A percentile compares a stretch with the other conserved stretches of the same genome.
These are phyloP conservation scores for Meiosimyza platycephala DNA, from an alignment of 2,888 invertebrate genomes.

Conservation along the genomic window DNA sequence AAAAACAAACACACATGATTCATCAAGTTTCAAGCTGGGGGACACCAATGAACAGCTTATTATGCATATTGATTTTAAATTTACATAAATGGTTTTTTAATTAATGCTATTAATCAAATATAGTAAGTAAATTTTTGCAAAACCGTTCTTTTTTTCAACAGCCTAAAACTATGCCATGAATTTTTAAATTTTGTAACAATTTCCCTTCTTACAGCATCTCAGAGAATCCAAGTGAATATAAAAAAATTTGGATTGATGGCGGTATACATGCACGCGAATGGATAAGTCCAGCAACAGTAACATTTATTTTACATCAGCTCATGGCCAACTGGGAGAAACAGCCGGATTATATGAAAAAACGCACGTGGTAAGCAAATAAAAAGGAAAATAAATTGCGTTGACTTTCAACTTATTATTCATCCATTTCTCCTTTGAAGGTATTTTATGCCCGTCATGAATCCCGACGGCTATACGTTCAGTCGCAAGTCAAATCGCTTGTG, in stretches of 20 bases:
- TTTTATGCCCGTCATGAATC: constrained; percentile 80
- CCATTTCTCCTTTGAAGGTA: constrained; percentile 64
- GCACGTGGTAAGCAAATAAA: constrained; percentile 73
- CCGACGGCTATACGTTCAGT: constrained; percentile 89
- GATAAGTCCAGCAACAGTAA: constrained; percentile 84
- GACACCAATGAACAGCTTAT: background rate
- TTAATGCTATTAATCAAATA: no score
- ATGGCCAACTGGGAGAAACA: constrained; percentile 75
- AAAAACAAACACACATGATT: constrained; percentile 13
- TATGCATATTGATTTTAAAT: constrained; percentile 4
- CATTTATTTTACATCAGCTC: constrained; percentile 79
- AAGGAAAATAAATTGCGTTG: no score
- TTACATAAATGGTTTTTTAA: no score
- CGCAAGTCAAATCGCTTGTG: constrained; percentile 83
- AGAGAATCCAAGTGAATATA: constrained; percentile 72
- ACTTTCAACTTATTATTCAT: no score
- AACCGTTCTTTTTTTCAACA: background rate
- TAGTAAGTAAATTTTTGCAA: no score
- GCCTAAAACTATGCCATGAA: constrained; percentile 10
- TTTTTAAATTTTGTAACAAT: background rate
- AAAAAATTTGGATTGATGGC: constrained; percentile 81
- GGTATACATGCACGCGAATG: constrained; percentile 92
- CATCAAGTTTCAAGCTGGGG: constrained; percentile 5
- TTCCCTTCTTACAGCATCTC: constrained; percentile 70
- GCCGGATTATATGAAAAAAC: constrained; percentile 76